Percentiles rank a stretch among this genome's conserved stretches.
Evolutionary conservation across 1,140 invertebrate genomes (phyloP).

Genomic region (Aphelinus certus): DNA sequence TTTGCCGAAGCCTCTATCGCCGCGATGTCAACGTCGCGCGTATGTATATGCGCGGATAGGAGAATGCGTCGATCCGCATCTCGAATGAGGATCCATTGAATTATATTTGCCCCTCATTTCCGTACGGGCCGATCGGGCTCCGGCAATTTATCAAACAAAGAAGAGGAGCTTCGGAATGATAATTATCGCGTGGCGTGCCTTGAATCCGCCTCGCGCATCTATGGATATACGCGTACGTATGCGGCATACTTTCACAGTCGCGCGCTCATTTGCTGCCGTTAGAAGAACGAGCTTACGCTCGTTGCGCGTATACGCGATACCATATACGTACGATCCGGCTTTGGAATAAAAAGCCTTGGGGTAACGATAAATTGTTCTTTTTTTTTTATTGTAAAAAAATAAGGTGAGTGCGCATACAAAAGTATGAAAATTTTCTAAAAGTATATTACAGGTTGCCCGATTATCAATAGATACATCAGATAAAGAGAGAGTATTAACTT

Average conservation of each 20-base stretch:
- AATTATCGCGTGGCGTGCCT: conserved; percentile 4
- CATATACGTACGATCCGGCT: too few relatives aligned
- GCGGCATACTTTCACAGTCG: conserved; percentile 10
- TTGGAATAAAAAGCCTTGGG: too few relatives aligned
- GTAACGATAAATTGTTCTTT: too few relatives aligned
- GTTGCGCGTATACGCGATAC: neutral
- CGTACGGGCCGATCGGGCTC: neutral
- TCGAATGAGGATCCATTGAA: too few relatives aligned
- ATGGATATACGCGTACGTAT: neutral
- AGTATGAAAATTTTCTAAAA: too few relatives aligned
- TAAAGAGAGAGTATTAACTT: too few relatives aligned
- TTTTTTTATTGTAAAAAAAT: too few relatives aligned
- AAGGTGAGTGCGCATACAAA: too few relatives aligned
- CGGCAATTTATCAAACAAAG: conserved; percentile 25
- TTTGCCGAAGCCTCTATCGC: too few relatives aligned
- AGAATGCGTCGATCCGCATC: neutral
- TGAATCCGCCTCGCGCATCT: conserved; percentile 2
- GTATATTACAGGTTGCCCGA: too few relatives aligned
- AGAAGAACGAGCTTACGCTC: neutral
- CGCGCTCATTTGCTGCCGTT: neutral
- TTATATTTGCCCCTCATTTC: neutral
- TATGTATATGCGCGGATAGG: neutral
- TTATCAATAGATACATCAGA: too few relatives aligned
- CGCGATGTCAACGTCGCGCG: neutral
- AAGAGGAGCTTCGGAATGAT: neutral